Evolutionary conservation across 2,888 invertebrate species (phyloP), one percentile per base, ranked within the genome.

Genomic region (Drosophila heteroneura): DNA sequence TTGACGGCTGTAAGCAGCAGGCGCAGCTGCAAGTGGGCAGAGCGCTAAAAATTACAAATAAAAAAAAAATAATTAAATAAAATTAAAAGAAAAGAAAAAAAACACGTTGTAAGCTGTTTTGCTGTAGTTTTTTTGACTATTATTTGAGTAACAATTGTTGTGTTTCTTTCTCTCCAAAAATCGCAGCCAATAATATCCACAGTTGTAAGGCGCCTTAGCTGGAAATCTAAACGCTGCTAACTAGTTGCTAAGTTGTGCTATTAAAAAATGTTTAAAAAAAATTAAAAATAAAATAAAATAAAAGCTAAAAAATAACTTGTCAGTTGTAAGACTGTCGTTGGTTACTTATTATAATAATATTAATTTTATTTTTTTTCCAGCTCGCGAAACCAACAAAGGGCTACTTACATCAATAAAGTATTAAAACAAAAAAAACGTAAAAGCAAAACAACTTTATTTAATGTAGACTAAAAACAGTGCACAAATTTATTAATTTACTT

Each of bases 11-110:
- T 12, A 28, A 33, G 44, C 53, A 59, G 59, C 58, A 63, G 41
- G 28, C 52, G 71, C 74, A 75, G 74, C 74, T 75, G 74, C 68
- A 51, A 68, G 69, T 69, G 68, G 67, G 54, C 68, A 65, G 54
- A 66, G 47, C 22, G 22, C 37, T 30, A 35, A 61, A 30, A 44
- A 16, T 10, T 26, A 28, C 22, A 26, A 22, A 14, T 5, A 14
- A 22, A 5, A 14, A 14, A 22, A 22, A 12, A 22, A 12, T 5
- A n/a, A n/a, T 28, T 28, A 28, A 28, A 1, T 5, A 26, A 39
- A 19, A 39, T 19, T 0, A 39, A 19, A 39, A 19, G 5, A 39
- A 19, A 39, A 19, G 5, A 44, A 3, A 4, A 33, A 33, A 33
- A 33, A 33, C 1, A 47, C 3, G 0, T 44, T 44, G 44, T 14